Evolutionary conservation across 92 coral and sea anemone genomes (phyloP).

Genomic region (Zoanthus sociatus): DNA sequence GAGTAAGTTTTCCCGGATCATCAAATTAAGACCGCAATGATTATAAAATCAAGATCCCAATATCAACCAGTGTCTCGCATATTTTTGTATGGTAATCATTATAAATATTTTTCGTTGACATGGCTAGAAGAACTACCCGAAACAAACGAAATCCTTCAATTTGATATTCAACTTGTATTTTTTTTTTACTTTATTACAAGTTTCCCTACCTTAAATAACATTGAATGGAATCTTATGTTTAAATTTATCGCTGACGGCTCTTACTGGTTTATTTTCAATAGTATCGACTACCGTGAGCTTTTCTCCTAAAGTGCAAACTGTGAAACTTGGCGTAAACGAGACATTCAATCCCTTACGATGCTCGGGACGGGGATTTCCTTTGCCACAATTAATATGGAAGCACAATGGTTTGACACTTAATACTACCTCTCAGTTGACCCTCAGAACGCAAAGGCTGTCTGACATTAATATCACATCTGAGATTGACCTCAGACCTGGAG

Average conservation of each 20-base stretch:
- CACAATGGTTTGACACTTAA: not conserved
- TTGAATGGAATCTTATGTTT: not conserved
- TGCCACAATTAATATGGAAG: not conserved
- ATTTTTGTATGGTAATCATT: no score
- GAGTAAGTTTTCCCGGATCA: no score
- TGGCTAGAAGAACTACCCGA: no score
- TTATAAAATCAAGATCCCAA: no score
- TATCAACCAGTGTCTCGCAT: no score
- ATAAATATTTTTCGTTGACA: no score
- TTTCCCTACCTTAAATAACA: not conserved
- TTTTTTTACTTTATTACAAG: no score
- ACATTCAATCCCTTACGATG: not conserved
- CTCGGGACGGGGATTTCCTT: slow-evolving; percentile 10
- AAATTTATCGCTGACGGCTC: not conserved
- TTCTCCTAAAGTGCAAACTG: not conserved
- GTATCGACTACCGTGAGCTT: not conserved
- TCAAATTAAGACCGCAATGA: no score
- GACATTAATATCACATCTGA: not conserved
- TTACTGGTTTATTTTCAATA: not conserved
- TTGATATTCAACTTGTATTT: no score
- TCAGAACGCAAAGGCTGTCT: not conserved
- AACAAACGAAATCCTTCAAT: no score
- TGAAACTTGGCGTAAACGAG: not conserved
- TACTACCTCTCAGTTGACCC: not conserved
- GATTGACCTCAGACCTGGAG: slow-evolving; percentile 17